These are phyloP conservation scores for Steatocranus sp. DNA, from an alignment of 2,797 vertebrate genomes.

Conservation along the genomic window DNA sequence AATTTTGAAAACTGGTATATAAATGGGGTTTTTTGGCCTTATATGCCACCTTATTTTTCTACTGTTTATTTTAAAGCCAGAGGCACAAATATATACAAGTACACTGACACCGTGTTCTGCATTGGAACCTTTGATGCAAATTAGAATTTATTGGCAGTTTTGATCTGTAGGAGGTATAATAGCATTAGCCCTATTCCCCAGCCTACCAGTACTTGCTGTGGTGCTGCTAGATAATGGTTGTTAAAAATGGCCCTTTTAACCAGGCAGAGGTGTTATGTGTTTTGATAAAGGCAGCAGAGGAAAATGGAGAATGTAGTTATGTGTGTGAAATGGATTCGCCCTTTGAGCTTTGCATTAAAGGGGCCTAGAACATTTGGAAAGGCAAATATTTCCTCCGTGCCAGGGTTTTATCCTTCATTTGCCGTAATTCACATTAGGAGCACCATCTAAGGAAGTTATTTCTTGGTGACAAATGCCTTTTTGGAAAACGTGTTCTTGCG, in stretches of 20 bases:
- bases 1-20: neutral
- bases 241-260: neutral
- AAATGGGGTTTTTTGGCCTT: neutral
- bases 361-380: constrained; percentile 1
- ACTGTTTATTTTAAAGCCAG: neutral
- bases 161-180: neutral
- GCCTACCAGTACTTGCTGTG: neutral
- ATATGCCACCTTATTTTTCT: neutral
- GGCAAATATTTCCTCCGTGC: neutral
- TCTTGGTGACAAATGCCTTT: neutral
- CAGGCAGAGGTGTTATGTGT: neutral
- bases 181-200: neutral
- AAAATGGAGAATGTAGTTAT: neutral
- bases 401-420: neutral
- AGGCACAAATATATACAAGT: neutral
- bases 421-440: neutral
- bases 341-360: neutral
- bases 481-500: neutral
- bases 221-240: neutral
- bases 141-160: neutral
- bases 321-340: constrained; percentile 11
- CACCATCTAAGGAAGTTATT: neutral
- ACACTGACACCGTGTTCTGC: neutral
- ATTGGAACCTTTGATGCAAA: neutral
- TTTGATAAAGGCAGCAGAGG: neutral